A percentile compares a stretch with the other conserved stretches of the same genome.
phyloP scores from a whole-genome alignment of 2,888 invertebrate genomes.

The Morpho helenor region DNA sequence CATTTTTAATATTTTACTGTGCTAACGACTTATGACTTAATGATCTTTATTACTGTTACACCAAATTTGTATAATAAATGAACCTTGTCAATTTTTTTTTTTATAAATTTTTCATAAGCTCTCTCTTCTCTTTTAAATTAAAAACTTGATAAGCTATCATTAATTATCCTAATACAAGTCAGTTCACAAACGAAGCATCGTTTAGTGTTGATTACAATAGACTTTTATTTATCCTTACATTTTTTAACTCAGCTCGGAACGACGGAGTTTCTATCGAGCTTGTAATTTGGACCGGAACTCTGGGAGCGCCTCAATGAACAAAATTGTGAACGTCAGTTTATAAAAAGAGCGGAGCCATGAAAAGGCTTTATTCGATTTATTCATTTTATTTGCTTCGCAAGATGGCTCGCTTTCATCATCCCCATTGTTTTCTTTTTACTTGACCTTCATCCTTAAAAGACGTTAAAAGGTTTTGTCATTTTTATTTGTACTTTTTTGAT shows the following conservation, averaged over 20 bases:
- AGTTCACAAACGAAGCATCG: not conserved
- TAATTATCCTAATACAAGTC: too few species aligned
- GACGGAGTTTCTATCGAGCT: conserved; percentile 46
- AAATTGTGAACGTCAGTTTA: conserved; percentile 52
- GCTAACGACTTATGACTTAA: too few species aligned
- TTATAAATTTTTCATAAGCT: too few species aligned
- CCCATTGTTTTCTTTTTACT: conserved; percentile 32
- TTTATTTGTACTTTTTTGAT: conserved; percentile 20
- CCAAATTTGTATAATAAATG: too few species aligned
- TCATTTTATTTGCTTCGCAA: conserved; percentile 36
- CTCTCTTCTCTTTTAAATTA: too few species aligned
- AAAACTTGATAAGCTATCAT: too few species aligned
- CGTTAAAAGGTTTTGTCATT: conserved; percentile 23
- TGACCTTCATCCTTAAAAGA: conserved; percentile 30
- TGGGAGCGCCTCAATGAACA: conserved; percentile 44
- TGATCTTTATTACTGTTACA: too few species aligned
- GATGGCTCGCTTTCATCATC: conserved; percentile 34
- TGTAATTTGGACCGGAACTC: conserved; percentile 57
- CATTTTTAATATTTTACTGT: too few species aligned
- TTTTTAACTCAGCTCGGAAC: conserved; percentile 38
- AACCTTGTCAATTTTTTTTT: too few species aligned
- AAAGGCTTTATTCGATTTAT: conserved; percentile 59
- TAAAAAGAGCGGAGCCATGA: conserved; percentile 52
- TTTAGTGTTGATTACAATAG: conserved; percentile 36
- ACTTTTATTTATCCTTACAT: conserved; percentile 41